Base-by-base conservation (phyloP, 1,140 invertebrate species). In the Dufourea novaeangliae region DNA sequence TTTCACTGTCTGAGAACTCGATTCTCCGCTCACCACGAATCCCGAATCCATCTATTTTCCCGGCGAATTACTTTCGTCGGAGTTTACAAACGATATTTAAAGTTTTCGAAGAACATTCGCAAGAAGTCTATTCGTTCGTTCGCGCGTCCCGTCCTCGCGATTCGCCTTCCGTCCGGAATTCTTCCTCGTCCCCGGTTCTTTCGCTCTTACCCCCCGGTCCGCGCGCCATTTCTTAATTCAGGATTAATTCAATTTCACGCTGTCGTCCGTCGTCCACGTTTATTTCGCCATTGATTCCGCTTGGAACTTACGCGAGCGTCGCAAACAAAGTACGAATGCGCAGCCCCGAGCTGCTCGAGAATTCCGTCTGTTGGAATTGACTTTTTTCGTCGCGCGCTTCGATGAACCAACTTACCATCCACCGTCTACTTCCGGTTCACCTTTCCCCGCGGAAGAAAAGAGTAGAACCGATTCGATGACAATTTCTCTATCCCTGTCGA, bases 51-150 rank as follows among this genome's bases (percentile, higher is more conserved):
- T 64, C 71, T 78, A 83, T 80, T 78, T 84, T 78, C 66, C 78
- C n/a, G n/a, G 73, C 57, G 83, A 86, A 88, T 87, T 83, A 86
- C 80, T 87, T 80, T 34, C 61, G 29, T 5, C 59, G 25, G 63
- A 87, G 87, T 88, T 89, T 85, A 84, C 76, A 86, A 89, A 87
- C 79, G 80, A 87, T 89, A 87, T 89, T 88, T 88, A 86, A 89
- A 88, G 69, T 88, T 88, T 77, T 72, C 72, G 32, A 73, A 52
- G 71, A 77, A 74, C 67, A 73, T 52, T 72, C 46, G 41, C 57
- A 50, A 50, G 29, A 32, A 52, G 46, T 80, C 82, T 73, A 61
- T 72, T 77, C 75, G 70, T 37, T 29, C 20, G 2, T 0, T 50
- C 22, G 27, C 17, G 29, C 34, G 32, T 61, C 34, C 61, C 66